A percentile compares a stretch with the other conserved stretches of the same genome.
phyloP scores from a whole-genome alignment of 35 echinoderm and acorn worm species.

The Lytechinus pictus region DNA sequence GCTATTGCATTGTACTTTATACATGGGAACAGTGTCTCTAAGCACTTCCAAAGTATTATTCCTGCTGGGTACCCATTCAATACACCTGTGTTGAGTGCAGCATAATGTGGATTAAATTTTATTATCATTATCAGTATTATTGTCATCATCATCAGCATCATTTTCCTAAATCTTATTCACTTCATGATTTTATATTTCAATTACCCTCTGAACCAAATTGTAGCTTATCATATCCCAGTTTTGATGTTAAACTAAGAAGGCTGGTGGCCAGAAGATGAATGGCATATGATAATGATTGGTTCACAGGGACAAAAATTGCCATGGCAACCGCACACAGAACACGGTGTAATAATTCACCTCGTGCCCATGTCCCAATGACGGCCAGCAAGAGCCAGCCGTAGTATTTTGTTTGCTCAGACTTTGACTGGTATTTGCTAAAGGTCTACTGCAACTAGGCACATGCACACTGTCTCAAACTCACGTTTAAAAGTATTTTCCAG shows the following conservation, averaged over 20 bases:
- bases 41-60: too few relatives aligned
- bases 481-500: neutral
- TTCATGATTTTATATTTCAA: too few relatives aligned
- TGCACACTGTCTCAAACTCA: neutral
- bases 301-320: conserved; percentile 26
- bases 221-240: neutral
- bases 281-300: conserved; percentile 39
- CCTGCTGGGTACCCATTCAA: too few relatives aligned
- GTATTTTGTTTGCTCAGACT: conserved; percentile 31
- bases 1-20: too few relatives aligned
- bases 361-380: neutral
- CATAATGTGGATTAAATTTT: too few relatives aligned
- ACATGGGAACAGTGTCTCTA: too few relatives aligned
- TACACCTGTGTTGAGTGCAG: too few relatives aligned
- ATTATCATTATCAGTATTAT: too few relatives aligned
- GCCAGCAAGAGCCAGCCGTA: neutral
- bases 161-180: too few relatives aligned
- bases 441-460: neutral
- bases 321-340: conserved; percentile 51
- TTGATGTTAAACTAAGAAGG: neutral
- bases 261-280: neutral
- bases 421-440: neutral
- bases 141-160: too few relatives aligned
- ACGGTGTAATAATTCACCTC: conserved; percentile 31
- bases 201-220: neutral